phyloP scores from a whole-genome alignment of 2,888 invertebrate genomes.

The Parnassius glacialis region DNA sequence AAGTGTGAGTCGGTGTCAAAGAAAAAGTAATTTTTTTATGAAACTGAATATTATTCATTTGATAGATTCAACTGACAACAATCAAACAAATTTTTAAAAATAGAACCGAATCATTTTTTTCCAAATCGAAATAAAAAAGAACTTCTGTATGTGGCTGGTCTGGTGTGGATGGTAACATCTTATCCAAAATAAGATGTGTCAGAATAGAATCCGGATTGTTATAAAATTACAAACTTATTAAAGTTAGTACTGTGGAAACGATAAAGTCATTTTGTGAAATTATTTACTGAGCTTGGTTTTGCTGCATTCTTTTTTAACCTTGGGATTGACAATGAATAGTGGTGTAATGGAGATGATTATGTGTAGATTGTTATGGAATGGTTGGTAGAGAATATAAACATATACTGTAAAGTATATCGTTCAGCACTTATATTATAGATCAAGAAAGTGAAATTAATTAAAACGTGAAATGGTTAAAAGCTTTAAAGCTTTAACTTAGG shows the following conservation, averaged over 20 bases:
- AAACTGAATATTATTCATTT: too few relatives aligned
- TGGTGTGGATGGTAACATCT: too few relatives aligned
- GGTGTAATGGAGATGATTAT: constrained; percentile 43
- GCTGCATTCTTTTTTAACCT: constrained; percentile 37
- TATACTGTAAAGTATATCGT: background rate
- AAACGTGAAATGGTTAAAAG: background rate
- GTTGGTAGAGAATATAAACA: background rate
- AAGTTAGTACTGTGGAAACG: constrained; percentile 12
- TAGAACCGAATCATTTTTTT: too few relatives aligned
- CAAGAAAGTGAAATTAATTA: background rate
- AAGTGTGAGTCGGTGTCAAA: too few relatives aligned
- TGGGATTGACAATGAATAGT: constrained; percentile 40
- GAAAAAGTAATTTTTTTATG: too few relatives aligned
- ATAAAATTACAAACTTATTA: background rate
- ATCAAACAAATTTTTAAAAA: too few relatives aligned
- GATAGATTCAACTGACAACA: too few relatives aligned
- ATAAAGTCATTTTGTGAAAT: constrained; percentile 26
- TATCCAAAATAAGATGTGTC: too few relatives aligned
- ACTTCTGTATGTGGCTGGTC: too few relatives aligned
- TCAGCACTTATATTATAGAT: background rate
- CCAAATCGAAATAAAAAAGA: too few relatives aligned
- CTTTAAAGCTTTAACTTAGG: too few relatives aligned
- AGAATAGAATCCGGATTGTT: too few relatives aligned
- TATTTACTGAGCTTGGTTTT: constrained; percentile 14
- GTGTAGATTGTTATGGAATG: background rate